phyloP scores from a whole-genome alignment of 2,113 vertebrate genomes.

The Antigone vipio region DNA sequence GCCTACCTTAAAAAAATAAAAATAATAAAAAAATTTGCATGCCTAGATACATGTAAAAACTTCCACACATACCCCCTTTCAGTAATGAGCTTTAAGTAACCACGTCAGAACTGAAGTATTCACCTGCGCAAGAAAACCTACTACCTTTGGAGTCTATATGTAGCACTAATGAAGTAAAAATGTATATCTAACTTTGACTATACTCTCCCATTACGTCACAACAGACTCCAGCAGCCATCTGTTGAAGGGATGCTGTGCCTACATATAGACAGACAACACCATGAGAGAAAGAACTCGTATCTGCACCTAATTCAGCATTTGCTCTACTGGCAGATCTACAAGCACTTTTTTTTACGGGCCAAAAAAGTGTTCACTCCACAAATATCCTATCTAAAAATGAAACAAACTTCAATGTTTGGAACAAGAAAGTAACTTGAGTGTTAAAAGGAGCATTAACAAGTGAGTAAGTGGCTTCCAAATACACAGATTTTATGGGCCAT shows the following conservation, averaged over 20 bases:
- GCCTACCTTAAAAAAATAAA: not conserved
- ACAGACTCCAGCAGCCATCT: constrained; percentile 12
- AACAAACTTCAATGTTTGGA: not conserved
- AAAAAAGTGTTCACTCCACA: not conserved
- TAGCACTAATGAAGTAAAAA: constrained; percentile 11
- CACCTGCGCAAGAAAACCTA: not conserved
- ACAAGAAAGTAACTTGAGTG: not conserved
- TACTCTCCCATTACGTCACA: not conserved
- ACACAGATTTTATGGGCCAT: constrained; percentile 17
- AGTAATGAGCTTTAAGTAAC: not conserved
- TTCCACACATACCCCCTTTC: not conserved
- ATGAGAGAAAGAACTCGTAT: not conserved
- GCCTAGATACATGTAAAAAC: not conserved
- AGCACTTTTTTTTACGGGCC: not conserved
- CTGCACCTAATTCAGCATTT: constrained; percentile 39
- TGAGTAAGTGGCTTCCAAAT: constrained; percentile 20
- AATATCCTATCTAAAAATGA: constrained; percentile 36
- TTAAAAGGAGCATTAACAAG: constrained; percentile 38
- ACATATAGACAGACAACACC: not conserved
- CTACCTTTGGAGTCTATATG: not conserved
- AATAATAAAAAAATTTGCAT: not conserved
- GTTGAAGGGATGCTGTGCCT: constrained; percentile 16
- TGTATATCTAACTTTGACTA: not conserved
- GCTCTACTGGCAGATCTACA: constrained; percentile 2
- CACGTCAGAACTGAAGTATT: not conserved